phyloP scores from a whole-genome alignment of 2,113 vertebrate species.

The Dasyornis broadbenti region DNA sequence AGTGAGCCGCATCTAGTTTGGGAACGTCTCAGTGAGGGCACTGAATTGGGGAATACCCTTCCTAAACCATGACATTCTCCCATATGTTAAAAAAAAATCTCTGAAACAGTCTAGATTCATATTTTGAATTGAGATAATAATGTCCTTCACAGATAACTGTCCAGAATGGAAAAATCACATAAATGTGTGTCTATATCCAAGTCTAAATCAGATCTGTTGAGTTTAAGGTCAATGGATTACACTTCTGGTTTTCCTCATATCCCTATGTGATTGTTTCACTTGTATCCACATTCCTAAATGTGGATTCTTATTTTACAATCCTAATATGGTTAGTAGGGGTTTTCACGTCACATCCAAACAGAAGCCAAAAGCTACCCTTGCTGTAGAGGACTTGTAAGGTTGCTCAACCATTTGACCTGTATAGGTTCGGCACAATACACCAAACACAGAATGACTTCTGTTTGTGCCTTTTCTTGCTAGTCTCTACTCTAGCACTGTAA shows the following conservation, averaged over 20 bases:
- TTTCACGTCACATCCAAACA: neutral
- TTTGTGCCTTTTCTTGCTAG: neutral
- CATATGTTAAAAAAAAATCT: neutral
- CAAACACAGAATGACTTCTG: neutral
- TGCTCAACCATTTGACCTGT: neutral
- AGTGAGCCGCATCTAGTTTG: rapidly evolving
- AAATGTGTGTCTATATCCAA: neutral
- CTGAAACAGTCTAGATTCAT: neutral
- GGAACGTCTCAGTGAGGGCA: neutral
- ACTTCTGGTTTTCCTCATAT: neutral
- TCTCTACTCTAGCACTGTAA: neutral
- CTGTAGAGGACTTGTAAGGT: neutral
- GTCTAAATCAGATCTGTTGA: neutral
- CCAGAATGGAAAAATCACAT: neutral
- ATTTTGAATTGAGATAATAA: neutral
- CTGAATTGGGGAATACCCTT: neutral
- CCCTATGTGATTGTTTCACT: neutral
- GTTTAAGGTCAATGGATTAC: neutral
- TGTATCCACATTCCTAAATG: neutral
- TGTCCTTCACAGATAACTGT: neutral
- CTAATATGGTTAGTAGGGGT: neutral
- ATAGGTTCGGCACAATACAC: neutral
- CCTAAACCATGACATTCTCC: neutral
- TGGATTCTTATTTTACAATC: neutral
- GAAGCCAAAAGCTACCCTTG: neutral